Percentiles rank a stretch among this genome's conserved stretches.
phyloP scores from a whole-genome alignment of 2,113 vertebrate species.

The Oryzias javanicus region DNA sequence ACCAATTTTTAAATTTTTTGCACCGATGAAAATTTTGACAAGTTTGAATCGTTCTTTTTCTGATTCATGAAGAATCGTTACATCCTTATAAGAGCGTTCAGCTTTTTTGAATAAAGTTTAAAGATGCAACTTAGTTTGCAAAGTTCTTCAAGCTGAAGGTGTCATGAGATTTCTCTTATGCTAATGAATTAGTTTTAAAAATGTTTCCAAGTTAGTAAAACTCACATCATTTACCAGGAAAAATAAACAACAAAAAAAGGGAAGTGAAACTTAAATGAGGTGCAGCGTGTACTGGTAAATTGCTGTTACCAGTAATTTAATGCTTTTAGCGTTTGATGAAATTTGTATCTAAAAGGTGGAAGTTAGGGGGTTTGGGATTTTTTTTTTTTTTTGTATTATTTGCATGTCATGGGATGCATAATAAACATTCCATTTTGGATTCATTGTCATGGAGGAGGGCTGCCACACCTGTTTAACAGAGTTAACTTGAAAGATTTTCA shows the following conservation, averaged over 20 bases:
- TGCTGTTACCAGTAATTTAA: constrained; percentile 45
- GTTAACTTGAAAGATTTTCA: constrained; percentile 76
- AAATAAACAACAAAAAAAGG: constrained; percentile 53
- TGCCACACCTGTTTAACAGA: constrained; percentile 75
- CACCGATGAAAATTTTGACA: too few species aligned
- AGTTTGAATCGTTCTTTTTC: too few species aligned
- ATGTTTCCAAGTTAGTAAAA: constrained; percentile 54
- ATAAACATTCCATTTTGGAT: constrained; percentile 59
- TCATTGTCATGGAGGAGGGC: constrained; percentile 56
- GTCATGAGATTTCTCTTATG: constrained; percentile 42
- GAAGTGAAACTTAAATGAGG: constrained; percentile 59
- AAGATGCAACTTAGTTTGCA: constrained; percentile 29
- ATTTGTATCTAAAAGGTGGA: constrained; percentile 51
- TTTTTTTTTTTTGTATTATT: constrained; percentile 46
- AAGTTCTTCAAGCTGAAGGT: constrained; percentile 29
- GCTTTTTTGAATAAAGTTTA: constrained; percentile 17
- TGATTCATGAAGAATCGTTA: too few species aligned
- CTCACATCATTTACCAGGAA: constrained; percentile 27
- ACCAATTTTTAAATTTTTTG: not conserved
- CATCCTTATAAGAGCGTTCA: not conserved
- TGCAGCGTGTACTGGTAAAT: constrained; percentile 37
- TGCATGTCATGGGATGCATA: constrained; percentile 63
- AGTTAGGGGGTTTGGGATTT: constrained; percentile 29
- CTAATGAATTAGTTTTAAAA: constrained; percentile 60
- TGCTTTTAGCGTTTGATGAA: constrained; percentile 34